A percentile compares a stretch with the other conserved stretches of the same genome.
These are phyloP conservation scores for Apaloderma vittatum DNA, from an alignment of 2,113 vertebrate genomes.

Conservation along the genomic window DNA sequence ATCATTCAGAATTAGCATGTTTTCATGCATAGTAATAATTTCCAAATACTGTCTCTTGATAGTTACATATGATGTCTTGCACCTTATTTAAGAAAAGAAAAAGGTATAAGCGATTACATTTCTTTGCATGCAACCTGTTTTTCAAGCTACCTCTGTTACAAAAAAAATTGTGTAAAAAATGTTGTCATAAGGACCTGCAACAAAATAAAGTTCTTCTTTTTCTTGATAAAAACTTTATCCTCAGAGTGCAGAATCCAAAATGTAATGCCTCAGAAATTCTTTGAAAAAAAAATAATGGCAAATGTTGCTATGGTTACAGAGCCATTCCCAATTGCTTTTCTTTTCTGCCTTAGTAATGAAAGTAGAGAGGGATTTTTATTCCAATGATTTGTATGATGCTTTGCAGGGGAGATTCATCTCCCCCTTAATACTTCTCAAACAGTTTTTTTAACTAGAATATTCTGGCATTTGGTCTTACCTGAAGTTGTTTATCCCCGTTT, in stretches of 20 bases:
- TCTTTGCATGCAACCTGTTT: neutral
- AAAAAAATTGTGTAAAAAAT: neutral
- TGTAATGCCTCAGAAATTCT: constrained; percentile 14
- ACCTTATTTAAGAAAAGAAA: neutral
- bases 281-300: constrained; percentile 1
- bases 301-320: constrained; percentile 66
- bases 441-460: neutral
- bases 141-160: neutral
- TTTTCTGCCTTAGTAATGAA: constrained; percentile 46
- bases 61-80: neutral
- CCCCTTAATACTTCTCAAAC: neutral
- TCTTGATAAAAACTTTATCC: constrained; percentile 5
- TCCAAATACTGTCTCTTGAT: neutral
- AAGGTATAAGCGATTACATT: neutral
- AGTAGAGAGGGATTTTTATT: constrained; percentile 28
- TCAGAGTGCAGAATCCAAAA: constrained; percentile 33
- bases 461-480: neutral
- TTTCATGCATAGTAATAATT: neutral
- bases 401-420: neutral
- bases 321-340: constrained; percentile 39
- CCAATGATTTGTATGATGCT: neutral
- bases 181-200: neutral
- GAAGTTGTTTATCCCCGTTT: neutral
- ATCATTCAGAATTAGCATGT: neutral
- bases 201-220: neutral